Evolutionary conservation across 2,888 invertebrate species (phyloP), one percentile per base, ranked within the genome.

Genomic region (Torymus aiolomorphi): DNA sequence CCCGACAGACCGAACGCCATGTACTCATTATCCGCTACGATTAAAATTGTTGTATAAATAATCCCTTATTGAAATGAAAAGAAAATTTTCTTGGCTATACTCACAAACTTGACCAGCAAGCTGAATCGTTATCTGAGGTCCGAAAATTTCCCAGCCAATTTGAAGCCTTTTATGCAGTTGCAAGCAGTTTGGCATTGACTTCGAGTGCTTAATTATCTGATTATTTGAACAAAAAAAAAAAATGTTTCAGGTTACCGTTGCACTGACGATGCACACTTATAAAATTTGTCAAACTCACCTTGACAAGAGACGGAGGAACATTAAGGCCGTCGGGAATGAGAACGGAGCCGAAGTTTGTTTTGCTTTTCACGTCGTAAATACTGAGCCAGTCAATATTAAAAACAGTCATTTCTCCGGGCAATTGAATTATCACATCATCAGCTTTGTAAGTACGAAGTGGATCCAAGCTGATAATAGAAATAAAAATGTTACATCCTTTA

Each of bases 1-100:
- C 97, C 97, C 31, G 97, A 97, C 73, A 97, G 91, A 52, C 97
- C 97, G 90, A 97, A 97, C 14, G 96, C 94, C 94, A 97, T 95
- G 91, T 97, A 97, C 85, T 97, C 96, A 85, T 95, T 92, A 84
- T 93, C 93, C 91, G 91, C 93, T 93, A 87, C 0, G 12, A 70
- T 16, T 16, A 14, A 51, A 31, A 51, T 24, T 42, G 5, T 42
- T 42, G 8, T 42, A 10, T 42, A 42, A 42, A 42, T 42, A 1
- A 42, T 61, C 52, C 12, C 10, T 51, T 12, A 56, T 3, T 8
- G 8, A 59, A 54, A 12, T 0, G 24, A 31, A 42, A 49, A 20
- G 31, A 52, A 16, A 59, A 59, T 2, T 71, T 20, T 71, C n/a
- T 16, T 67, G 2, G n/a, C n/a, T 51, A 57, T 51, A 76, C 89